phyloP scores from a whole-genome alignment of 2,113 vertebrate genomes.

The Rattus rattus region DNA sequence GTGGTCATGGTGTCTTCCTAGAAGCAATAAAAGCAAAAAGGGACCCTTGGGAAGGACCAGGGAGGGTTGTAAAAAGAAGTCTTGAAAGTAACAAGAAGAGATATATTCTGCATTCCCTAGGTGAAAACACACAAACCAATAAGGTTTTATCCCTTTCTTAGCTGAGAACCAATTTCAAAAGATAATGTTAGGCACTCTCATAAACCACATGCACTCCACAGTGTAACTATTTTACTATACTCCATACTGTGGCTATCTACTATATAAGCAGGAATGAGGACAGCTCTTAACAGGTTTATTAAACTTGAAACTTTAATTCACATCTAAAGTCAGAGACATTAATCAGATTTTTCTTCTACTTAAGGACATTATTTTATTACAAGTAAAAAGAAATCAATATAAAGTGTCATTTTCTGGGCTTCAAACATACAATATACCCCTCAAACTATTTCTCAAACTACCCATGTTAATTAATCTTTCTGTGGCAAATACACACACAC shows the following conservation, averaged over 20 bases:
- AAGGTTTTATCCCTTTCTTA: constrained; percentile 21
- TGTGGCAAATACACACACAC: not conserved
- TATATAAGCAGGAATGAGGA: not conserved
- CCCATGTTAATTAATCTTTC: not conserved
- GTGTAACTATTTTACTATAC: not conserved
- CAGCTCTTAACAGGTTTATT: not conserved
- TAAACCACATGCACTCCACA: not conserved
- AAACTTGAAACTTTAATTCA: not conserved
- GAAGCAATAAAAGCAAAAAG: not conserved
- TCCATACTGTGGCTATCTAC: not conserved
- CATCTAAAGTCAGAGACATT: not conserved
- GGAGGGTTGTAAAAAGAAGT: not conserved
- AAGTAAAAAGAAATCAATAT: not conserved
- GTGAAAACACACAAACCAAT: constrained; percentile 2
- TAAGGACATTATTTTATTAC: not conserved
- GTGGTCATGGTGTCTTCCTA: not conserved
- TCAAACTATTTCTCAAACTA: not conserved
- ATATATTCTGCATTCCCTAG: constrained; percentile 8
- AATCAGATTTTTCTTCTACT: not conserved
- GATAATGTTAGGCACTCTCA: not conserved
- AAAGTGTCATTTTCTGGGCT: not conserved
- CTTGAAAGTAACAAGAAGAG: not conserved
- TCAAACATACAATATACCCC: not conserved
- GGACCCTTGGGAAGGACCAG: not conserved
- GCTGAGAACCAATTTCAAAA: constrained; percentile 16